These are phyloP conservation scores for Origma solitaria DNA, from an alignment of 2,113 vertebrate genomes.

Conservation along the genomic window DNA sequence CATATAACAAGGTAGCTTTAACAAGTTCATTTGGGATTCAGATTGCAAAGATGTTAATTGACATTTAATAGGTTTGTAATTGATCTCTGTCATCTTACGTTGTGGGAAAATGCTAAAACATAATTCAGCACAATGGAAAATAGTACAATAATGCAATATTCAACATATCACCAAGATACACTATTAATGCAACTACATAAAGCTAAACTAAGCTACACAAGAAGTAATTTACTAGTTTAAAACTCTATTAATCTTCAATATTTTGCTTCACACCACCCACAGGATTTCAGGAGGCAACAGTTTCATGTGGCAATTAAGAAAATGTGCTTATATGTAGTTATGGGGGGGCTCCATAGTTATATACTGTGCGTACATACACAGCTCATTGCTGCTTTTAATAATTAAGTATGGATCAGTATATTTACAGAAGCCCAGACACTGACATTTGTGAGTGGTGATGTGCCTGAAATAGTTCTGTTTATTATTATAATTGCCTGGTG, in stretches of 20 bases:
- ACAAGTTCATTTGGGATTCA: constrained; percentile 66
- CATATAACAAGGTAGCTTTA: constrained; percentile 51
- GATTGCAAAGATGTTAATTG: constrained; percentile 65
- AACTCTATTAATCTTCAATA: neutral
- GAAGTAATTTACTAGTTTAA: constrained; percentile 6
- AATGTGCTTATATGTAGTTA: neutral
- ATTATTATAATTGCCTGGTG: neutral
- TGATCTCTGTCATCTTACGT: constrained; percentile 59
- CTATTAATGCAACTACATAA: neutral
- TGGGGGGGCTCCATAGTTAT: neutral
- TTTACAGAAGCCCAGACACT: neutral
- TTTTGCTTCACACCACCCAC: constrained; percentile 3
- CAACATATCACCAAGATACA: neutral
- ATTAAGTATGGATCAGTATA: neutral
- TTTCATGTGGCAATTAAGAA: neutral
- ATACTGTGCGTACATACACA: neutral
- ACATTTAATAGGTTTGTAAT: constrained; percentile 68
- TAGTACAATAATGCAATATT: constrained; percentile 43
- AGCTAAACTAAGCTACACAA: neutral
- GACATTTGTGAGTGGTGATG: neutral
- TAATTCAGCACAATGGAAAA: constrained; percentile 41
- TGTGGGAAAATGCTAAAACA: constrained; percentile 10
- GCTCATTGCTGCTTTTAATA: neutral
- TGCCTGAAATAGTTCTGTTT: neutral
- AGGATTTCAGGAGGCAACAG: neutral